Evolutionary conservation across 2,888 invertebrate species (phyloP).

Genomic region (Zeuzera pyrina): DNA sequence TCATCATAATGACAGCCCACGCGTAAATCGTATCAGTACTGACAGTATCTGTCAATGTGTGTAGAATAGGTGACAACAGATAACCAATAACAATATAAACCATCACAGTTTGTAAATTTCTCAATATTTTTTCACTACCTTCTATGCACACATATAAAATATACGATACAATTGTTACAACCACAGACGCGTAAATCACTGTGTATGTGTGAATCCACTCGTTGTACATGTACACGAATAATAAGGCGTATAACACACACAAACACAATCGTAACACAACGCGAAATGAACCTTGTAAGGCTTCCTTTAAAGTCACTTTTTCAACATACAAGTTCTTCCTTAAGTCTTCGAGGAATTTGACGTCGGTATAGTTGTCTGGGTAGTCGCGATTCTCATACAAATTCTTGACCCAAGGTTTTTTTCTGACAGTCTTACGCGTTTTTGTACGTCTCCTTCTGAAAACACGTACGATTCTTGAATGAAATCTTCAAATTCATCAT

Average conservation of each 20-base stretch:
- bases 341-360: slow-evolving; percentile 87
- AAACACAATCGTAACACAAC: slow-evolving; percentile 87
- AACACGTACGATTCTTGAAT: no score
- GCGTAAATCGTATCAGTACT: slow-evolving; percentile 98
- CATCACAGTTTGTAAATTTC: slow-evolving; percentile 83
- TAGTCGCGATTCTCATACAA: slow-evolving; percentile 90
- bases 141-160: slow-evolving; percentile 64
- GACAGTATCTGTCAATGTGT: slow-evolving; percentile 96
- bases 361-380: slow-evolving; percentile 94
- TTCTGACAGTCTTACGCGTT: slow-evolving; percentile 29
- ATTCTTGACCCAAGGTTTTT: slow-evolving; percentile 87
- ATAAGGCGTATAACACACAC: slow-evolving; percentile 80
- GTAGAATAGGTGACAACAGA: slow-evolving; percentile 90
- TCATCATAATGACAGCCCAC: slow-evolving; percentile 89
- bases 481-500: no score
- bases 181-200: slow-evolving; percentile 73
- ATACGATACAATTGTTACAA: slow-evolving; percentile 76
- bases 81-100: slow-evolving; percentile 91
- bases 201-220: slow-evolving; percentile 76
- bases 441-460: slow-evolving; percentile 54
- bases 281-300: slow-evolving; percentile 82
- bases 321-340: slow-evolving; percentile 86
- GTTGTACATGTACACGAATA: slow-evolving; percentile 82
- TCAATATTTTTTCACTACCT: slow-evolving; percentile 32
- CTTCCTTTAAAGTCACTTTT: slow-evolving; percentile 79